Evolutionary conservation across 2,113 vertebrate genomes (phyloP), one percentile per base, ranked within the genome.

Genomic region (Rafetus swinhoei): DNA sequence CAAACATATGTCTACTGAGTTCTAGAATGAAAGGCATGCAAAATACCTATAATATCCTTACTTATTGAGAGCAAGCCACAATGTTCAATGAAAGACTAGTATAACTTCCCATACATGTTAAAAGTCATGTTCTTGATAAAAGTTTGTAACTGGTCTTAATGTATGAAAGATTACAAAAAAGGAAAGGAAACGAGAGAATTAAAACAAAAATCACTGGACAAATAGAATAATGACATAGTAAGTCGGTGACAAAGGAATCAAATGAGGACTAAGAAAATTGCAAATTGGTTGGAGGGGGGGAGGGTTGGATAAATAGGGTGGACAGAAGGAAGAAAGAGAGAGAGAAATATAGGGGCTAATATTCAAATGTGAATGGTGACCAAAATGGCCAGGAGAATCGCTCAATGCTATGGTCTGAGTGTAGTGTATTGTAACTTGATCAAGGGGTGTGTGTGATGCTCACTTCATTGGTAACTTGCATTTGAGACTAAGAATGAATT

Each of bases 21-120:
- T 88, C 53, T 15, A 88, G 62, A 88, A 85, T 81, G 1, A 0
- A 8, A 90, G 9, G 5, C 4, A 79, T 25, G 14, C 81, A 83
- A 95, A 90, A 92, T 55, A 54, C 7, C 76, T 76, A 39, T 95
- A 89, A 90, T 86, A 90, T 19, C 2, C 65, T 81, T 69, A 77
- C 2, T 88, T 94, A 57, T 9, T 5, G 32, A 91, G 69, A 94
- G 22, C 16, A 95, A 57, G 7, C 50, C 32, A 53, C 39, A 85
- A 35, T 86, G 2, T 8, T 2, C 1, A 92, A 90, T 39, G 19
- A 60, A 90, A 90, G 18, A 79, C 83, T 2, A 57, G 16, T 55
- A 74, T 32, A 86, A 50, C 6, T 35, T n/a, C 21, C 60, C 92
- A 5, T 77, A 87, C 19, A 9, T 87, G 24, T 16, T 16, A 77